Evolutionary conservation across 2,797 vertebrate genomes (phyloP), one percentile per base, ranked within the genome.

Genomic region (Hybognathus amarus): DNA sequence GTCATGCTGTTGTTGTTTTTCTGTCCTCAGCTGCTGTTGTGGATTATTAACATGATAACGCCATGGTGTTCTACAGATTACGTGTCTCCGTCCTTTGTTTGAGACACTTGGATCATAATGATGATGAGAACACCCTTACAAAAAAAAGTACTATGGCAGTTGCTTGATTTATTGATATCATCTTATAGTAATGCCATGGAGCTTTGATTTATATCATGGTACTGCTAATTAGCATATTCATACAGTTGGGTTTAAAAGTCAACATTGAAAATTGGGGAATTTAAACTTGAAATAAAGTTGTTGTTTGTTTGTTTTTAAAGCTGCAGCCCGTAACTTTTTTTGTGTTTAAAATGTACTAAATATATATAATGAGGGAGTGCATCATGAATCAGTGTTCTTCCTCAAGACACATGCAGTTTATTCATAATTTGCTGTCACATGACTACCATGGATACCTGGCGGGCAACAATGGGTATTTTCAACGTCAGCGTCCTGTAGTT

Each of bases 1-100:
- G 86, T 87, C 88, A 85, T 85, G 88, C 86, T 77, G 84, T 85
- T 87, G 87, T 85, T 82, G 75, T 84, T 83, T 81, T 80, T 79
- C 79, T 88, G 85, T 87, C 86, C 84, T 87, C 82, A 77, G 85
- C 85, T 88, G 82, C 83, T 86, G 66, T 83, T 84, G 71, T 59
- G 79, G 82, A 86, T 87, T 86, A 86, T 87, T 80, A 87, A 89
- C 86, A 86, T 79, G 83, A 85, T 68, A 81, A 54, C 47, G 50
- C 56, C 24, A 68, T 56, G 59, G 68, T 76, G 77, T 59, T 78
- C 77, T 66, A 64, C 85, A 81, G 85, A 80, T 80, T 79, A 78
- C 24, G 66, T 75, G 38, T 81, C 83, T 73, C 68, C 18, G 17
- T 68, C 70, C 77, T 79, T 85, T 79, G 50, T 81, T 84, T 82